Evolutionary conservation across 2,113 vertebrate species (phyloP).

Genomic region (Cygnus buccinator): DNA sequence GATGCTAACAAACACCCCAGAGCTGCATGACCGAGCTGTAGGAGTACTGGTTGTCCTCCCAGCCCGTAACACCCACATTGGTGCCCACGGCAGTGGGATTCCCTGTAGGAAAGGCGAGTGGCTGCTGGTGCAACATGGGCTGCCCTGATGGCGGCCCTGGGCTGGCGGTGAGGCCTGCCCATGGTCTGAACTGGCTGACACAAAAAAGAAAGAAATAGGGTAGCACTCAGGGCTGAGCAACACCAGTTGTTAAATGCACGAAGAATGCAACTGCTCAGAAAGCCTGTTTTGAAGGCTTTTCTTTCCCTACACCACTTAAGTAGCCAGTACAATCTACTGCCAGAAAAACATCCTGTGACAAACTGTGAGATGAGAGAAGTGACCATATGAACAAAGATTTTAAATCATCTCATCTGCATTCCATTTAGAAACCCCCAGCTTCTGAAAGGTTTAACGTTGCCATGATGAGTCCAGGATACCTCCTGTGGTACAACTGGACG

Average conservation of each 20-base stretch:
- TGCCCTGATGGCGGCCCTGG: too few relatives aligned
- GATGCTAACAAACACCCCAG: background rate
- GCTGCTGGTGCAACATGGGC: background rate
- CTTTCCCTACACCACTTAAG: background rate
- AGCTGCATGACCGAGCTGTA: background rate
- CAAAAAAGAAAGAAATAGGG: background rate
- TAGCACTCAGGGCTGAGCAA: background rate
- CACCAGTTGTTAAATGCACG: background rate
- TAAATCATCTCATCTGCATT: background rate
- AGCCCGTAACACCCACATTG: background rate
- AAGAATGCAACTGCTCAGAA: background rate
- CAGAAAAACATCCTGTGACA: background rate
- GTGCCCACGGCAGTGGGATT: background rate
- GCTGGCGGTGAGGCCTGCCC: background rate
- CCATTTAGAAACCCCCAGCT: background rate
- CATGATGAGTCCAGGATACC: background rate
- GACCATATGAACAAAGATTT: background rate
- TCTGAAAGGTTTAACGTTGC: background rate
- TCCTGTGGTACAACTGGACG: background rate
- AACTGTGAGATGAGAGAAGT: background rate
- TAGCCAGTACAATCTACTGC: too few relatives aligned
- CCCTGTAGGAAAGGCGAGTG: background rate
- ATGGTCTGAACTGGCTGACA: rapidly evolving
- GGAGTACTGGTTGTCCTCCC: background rate
- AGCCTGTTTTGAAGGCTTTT: background rate